Percentiles rank a stretch among this genome's conserved stretches.
Evolutionary conservation across 2,797 vertebrate species (phyloP).

Genomic region (Delichon dasypus): DNA sequence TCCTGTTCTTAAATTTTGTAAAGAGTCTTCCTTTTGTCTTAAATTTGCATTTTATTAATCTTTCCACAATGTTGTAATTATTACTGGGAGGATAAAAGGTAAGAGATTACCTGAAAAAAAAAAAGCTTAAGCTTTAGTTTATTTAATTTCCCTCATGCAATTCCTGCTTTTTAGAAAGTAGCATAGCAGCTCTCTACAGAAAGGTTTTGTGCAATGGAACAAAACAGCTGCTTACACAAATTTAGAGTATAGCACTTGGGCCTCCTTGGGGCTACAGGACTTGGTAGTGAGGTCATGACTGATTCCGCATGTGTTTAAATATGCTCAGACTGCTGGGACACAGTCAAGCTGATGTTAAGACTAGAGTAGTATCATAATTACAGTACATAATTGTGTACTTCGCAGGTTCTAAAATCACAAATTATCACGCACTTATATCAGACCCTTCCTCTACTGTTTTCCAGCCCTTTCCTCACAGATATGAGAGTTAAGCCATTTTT

Average conservation of each 20-base stretch:
- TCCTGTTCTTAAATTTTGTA: not conserved
- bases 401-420: not conserved
- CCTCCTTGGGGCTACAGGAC: not conserved
- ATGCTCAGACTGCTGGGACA: not conserved
- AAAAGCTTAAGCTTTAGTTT: not conserved
- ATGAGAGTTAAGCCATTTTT: not conserved
- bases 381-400: not conserved
- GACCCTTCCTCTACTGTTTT: not conserved
- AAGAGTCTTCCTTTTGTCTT: not conserved
- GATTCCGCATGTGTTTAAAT: not conserved
- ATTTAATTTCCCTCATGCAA: not conserved
- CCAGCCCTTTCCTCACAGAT: not conserved
- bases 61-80: not conserved
- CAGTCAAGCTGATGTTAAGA: not conserved
- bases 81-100: not conserved
- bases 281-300: not conserved
- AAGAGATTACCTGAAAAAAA: not conserved
- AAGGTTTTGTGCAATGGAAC: not conserved
- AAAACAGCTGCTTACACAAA: constrained; percentile 20
- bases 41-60: not conserved
- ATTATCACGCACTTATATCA: not conserved
- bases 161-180: not conserved
- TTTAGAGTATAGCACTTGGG: constrained; percentile 10
- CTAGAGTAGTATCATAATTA: not conserved
- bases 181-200: not conserved